Percentiles rank a stretch among this genome's conserved stretches.
Conservation (phyloP, 2,888 invertebrate genomes). For the Cephus rjabovi region DNA sequence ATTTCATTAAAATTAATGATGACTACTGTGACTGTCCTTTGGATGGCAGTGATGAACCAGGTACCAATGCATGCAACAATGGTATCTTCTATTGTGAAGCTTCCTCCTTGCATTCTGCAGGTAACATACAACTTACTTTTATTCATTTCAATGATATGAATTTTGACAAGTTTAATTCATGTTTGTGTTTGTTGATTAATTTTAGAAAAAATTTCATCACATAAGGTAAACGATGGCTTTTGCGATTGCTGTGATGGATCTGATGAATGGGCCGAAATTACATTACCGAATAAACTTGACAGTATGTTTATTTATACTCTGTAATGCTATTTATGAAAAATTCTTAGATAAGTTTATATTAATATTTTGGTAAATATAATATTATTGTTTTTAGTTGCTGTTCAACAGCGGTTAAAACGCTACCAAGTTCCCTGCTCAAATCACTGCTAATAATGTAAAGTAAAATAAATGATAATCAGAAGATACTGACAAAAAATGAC, state of each 20-base stretch:
- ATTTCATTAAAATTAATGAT: constrained; percentile 78
- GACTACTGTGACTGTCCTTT: constrained; percentile 86
- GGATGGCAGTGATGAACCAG: constrained; percentile 83
- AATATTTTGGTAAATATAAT: not conserved
- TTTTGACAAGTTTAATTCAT: not conserved
- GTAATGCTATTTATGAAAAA: not conserved
- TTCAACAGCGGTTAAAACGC: constrained; percentile 19
- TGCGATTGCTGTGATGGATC: constrained; percentile 96
- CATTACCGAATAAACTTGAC: not conserved
- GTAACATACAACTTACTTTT: constrained; percentile 26
- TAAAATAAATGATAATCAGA: not conserved
- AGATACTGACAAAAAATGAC: constrained; percentile 24
- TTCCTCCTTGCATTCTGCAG: constrained; percentile 21
- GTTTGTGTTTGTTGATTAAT: constrained; percentile 9
- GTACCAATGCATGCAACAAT: constrained; percentile 89
- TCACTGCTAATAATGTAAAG: constrained; percentile 2
- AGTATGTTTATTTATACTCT: not conserved
- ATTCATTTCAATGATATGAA: constrained; percentile 52
- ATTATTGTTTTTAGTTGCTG: not conserved
- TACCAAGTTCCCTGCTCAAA: constrained; percentile 39
- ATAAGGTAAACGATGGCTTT: constrained; percentile 91
- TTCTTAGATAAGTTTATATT: not conserved
- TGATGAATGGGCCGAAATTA: constrained; percentile 76
- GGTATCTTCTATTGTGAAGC: constrained; percentile 84
- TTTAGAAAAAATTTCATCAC: constrained; percentile 74